Percentiles rank a stretch among this genome's conserved stretches.
Evolutionary conservation across 2,797 vertebrate species (phyloP).

Genomic region (Nyctibius grandis): DNA sequence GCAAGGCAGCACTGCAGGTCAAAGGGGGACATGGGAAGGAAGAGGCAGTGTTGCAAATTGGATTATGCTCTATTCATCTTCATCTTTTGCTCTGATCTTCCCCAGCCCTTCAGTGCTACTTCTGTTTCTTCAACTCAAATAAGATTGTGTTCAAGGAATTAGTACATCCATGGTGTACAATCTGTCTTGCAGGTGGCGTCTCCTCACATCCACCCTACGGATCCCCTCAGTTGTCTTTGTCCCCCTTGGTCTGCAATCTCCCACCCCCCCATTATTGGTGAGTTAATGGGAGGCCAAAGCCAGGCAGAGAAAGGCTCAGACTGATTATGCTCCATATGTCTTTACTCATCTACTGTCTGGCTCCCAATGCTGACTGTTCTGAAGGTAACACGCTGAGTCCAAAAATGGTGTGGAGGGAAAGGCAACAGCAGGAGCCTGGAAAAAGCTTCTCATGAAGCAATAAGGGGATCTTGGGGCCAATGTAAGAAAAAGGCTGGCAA

Average conservation of each 20-base stretch:
- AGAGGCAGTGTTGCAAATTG: not conserved
- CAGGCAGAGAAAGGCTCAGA: not conserved
- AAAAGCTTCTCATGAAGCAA: not conserved
- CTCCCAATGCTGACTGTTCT: not conserved
- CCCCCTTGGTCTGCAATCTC: not conserved
- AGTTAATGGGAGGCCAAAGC: not conserved
- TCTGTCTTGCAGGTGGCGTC: not conserved
- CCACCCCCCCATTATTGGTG: not conserved
- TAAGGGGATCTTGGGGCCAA: not conserved
- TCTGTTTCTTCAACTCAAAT: not conserved
- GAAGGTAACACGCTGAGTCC: not conserved
- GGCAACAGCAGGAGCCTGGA: not conserved
- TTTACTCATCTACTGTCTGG: not conserved
- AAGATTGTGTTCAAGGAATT: not conserved
- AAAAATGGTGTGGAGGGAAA: not conserved
- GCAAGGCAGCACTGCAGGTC: not conserved
- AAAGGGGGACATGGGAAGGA: not conserved
- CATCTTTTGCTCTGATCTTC: not conserved
- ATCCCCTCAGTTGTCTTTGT: not conserved
- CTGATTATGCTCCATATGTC: accelerated
- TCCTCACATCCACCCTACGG: not conserved
- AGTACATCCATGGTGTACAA: not conserved
- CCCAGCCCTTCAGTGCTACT: not conserved
- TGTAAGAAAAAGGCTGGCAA: not conserved
- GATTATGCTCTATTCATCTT: not conserved